A percentile compares a stretch with the other conserved stretches of the same genome.
Conservation (phyloP, 2,797 vertebrate species). For the Ambastaia sidthimunki region DNA sequence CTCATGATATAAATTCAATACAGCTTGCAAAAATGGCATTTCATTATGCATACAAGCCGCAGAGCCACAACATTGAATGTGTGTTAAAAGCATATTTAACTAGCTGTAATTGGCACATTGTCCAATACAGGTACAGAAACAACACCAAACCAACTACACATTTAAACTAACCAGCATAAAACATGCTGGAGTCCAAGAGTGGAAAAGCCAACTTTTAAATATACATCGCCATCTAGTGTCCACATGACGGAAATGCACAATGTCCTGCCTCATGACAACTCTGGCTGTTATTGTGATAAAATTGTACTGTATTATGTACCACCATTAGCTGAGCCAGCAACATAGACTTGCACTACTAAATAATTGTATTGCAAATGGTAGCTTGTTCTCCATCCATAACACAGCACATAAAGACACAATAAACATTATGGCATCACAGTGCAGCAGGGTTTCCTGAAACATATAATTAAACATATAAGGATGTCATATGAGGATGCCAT, state of each 20-base stretch:
- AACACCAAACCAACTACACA: not conserved
- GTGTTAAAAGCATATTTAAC: not conserved
- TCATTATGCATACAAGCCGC: not conserved
- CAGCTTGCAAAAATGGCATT: not conserved
- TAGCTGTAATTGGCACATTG: not conserved
- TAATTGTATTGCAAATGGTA: conserved; percentile 1
- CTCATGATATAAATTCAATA: not conserved
- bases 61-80: not conserved
- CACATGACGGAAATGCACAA: not conserved
- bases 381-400: not conserved
- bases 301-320: conserved; percentile 1
- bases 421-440: not conserved
- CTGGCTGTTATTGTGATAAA: not conserved
- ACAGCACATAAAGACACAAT: not conserved
- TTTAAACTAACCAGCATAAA: not conserved
- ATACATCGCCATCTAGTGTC: conserved; percentile 44
- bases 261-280: not conserved
- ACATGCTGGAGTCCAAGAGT: not conserved
- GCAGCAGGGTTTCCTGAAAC: not conserved
- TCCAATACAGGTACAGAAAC: not conserved
- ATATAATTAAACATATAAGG: not conserved
- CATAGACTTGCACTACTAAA: not conserved
- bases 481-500: too few species aligned
- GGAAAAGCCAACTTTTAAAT: not conserved
- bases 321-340: conserved; percentile 17